Conservation (phyloP, 2,888 invertebrate species). For the Agonum fuliginosum region DNA sequence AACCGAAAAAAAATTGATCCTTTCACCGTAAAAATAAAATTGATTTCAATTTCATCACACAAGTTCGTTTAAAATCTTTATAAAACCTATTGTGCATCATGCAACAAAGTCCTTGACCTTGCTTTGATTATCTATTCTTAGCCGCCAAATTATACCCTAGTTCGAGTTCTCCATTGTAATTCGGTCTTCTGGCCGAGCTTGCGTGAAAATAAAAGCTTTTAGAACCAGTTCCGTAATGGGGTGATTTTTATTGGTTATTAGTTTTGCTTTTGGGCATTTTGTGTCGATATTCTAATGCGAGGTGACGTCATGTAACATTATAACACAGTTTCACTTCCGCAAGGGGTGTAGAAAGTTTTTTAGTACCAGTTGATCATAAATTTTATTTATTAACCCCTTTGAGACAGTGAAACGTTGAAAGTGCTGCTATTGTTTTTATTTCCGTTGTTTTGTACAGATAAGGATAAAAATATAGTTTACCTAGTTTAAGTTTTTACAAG, state of each 20-base stretch:
- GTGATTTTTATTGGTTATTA: conserved; percentile 28
- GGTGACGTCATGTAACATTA: neutral
- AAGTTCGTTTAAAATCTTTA: too few species aligned
- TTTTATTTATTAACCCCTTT: neutral
- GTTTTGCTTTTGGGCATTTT: conserved; percentile 31
- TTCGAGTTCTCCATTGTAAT: neutral
- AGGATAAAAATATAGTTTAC: too few species aligned
- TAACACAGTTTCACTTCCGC: neutral
- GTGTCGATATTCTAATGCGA: conserved; percentile 16
- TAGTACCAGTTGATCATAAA: neutral
- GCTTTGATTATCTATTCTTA: neutral
- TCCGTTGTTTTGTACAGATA: too few species aligned
- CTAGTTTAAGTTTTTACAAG: too few species aligned
- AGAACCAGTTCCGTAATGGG: conserved; percentile 28
- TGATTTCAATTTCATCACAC: too few species aligned
- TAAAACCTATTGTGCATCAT: too few species aligned
- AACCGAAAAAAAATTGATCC: too few species aligned
- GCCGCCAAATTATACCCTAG: neutral
- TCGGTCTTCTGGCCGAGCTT: neutral
- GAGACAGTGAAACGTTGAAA: too few species aligned
- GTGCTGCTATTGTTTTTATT: too few species aligned
- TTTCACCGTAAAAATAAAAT: too few species aligned
- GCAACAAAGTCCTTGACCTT: too few species aligned
- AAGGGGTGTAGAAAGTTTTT: neutral
- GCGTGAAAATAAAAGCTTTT: conserved; percentile 38